Evolutionary conservation across 2,888 invertebrate genomes (phyloP).

Genomic region (Syritta pipiens): DNA sequence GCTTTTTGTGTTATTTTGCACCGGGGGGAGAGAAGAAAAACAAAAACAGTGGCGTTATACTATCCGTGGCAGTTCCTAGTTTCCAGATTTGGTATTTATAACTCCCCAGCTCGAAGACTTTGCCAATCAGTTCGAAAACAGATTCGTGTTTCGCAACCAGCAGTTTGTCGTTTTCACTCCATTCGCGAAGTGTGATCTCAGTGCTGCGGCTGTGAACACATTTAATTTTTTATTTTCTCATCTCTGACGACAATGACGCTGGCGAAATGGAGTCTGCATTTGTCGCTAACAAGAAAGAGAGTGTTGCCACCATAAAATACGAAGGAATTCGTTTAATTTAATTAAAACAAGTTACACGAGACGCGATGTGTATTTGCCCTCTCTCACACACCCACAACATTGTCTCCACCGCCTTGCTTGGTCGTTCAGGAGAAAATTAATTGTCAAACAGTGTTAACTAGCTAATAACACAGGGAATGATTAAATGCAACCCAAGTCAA

Average conservation of each 20-base stretch:
- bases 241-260: too few relatives aligned
- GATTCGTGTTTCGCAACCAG: conserved; percentile 55
- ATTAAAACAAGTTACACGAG: conserved; percentile 33
- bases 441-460: conserved; percentile 62
- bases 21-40: too few relatives aligned
- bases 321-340: conserved; percentile 51
- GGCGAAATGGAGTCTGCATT: conserved; percentile 14
- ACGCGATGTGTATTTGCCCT: background rate
- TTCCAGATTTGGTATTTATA: conserved; percentile 66
- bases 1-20: too few relatives aligned
- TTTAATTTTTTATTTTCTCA: too few relatives aligned
- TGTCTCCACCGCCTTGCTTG: background rate
- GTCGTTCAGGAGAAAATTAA: conserved; percentile 40
- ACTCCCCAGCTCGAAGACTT: conserved; percentile 23
- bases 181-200: conserved; percentile 4
- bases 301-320: background rate
- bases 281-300: background rate
- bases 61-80: conserved; percentile 33
- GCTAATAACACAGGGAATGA: conserved; percentile 49
- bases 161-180: conserved; percentile 4
- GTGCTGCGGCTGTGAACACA: too few relatives aligned
- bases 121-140: conserved; percentile 41
- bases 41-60: conserved; percentile 10
- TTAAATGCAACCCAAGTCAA: conserved; percentile 12
- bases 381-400: background rate